phyloP scores from a whole-genome alignment of 2,113 vertebrate genomes.

The Hemiscyllium ocellatum region DNA sequence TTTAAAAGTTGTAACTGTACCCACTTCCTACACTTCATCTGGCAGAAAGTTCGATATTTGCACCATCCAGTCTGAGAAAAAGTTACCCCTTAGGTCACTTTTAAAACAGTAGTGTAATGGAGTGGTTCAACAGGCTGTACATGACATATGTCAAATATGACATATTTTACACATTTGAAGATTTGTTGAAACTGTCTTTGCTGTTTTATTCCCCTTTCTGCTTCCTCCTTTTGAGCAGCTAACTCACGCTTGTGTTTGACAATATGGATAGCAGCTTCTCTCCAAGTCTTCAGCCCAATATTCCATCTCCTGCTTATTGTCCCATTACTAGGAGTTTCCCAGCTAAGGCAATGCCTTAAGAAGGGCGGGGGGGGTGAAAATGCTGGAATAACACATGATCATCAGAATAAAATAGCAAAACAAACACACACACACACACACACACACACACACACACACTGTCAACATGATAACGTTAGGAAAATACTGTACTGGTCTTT shows the following conservation, averaged over 20 bases:
- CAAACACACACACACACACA: neutral
- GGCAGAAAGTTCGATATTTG: too few relatives aligned
- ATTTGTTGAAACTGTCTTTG: neutral
- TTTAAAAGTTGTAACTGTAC: too few relatives aligned
- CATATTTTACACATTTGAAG: neutral
- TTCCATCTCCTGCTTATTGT: neutral
- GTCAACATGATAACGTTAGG: neutral
- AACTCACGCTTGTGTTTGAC: neutral
- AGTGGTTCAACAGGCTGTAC: neutral
- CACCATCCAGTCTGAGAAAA: too few relatives aligned
- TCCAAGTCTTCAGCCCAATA: neutral
- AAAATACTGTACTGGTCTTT: neutral
- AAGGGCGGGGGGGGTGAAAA: neutral
- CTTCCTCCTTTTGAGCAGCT: neutral
- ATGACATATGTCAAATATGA: neutral
- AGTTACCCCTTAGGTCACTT: too few relatives aligned
- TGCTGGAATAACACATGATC: neutral
- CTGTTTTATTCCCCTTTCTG: neutral
- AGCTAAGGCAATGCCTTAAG: neutral
- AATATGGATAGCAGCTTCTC: neutral
- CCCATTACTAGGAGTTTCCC: neutral
- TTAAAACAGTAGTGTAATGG: neutral
- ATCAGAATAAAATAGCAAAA: neutral
- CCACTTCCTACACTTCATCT: too few relatives aligned
- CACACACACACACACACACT: neutral